Percentiles rank a stretch among this genome's conserved stretches.
These are phyloP conservation scores for Hypanus sabinus DNA, from an alignment of 2,113 vertebrate genomes.

Conservation along the genomic window DNA sequence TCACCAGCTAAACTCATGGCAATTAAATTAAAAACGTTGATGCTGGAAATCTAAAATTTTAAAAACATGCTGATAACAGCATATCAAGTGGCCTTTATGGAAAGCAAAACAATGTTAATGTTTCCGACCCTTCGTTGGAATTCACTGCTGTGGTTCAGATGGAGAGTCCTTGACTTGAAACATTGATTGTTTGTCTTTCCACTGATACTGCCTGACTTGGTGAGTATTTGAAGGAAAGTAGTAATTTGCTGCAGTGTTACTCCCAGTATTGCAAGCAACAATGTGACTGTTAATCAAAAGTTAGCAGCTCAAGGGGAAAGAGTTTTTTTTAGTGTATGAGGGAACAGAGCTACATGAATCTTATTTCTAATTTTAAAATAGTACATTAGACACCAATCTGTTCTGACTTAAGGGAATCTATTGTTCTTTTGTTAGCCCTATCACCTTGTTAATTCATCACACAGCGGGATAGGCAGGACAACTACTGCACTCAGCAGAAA, in stretches of 20 bases:
- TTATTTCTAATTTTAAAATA: constrained; percentile 36
- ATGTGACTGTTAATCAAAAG: constrained; percentile 33
- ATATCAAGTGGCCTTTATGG: no score
- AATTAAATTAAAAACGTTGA: no score
- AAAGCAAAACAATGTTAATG: no score
- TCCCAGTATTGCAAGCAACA: background rate
- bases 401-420: constrained; percentile 34
- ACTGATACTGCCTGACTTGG: no score
- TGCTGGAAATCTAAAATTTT: no score
- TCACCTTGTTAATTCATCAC: constrained; percentile 35
- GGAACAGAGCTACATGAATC: constrained; percentile 7
- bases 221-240: no score
- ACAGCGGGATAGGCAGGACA: constrained; percentile 36
- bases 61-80: no score
- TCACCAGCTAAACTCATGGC: constrained; percentile 11
- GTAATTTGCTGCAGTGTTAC: background rate
- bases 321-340: background rate
- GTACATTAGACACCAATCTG: constrained; percentile 30
- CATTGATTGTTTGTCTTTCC: no score
- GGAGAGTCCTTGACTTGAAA: no score
- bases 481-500: constrained; percentile 37
- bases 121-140: no score
- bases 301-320: constrained; percentile 10
- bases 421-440: constrained; percentile 35
- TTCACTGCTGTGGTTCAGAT: no score